Conservation (phyloP, 2,888 invertebrate genomes). For the Erynnis tages region DNA sequence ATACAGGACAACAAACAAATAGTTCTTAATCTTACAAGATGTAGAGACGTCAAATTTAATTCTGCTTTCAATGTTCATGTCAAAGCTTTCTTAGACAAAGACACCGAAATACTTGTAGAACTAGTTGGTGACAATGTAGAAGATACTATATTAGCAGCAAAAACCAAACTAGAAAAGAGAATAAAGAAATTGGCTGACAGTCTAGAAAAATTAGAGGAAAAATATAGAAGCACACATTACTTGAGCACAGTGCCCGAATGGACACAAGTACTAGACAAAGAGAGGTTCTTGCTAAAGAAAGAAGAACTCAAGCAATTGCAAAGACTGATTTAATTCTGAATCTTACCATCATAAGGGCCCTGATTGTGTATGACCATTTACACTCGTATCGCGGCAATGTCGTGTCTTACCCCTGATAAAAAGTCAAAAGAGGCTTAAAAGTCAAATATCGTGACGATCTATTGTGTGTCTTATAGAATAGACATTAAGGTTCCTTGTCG, state of each 20-base stretch:
- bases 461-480: too few species aligned
- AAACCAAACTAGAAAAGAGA: conserved; percentile 52
- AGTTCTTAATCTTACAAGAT: conserved; percentile 53
- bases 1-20: conserved; percentile 54
- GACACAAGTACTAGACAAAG: conserved; percentile 48
- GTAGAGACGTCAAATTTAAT: conserved; percentile 45
- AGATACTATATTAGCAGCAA: conserved; percentile 48
- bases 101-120: conserved; percentile 58
- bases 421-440: too few species aligned
- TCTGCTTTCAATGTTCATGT: conserved; percentile 43
- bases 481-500: too few species aligned
- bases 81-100: conserved; percentile 46
- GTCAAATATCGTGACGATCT: too few species aligned
- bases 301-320: conserved; percentile 57
- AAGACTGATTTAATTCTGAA: conserved; percentile 47
- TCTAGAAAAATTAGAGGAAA: conserved; percentile 54
- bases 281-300: conserved; percentile 50
- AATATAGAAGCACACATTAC: conserved; percentile 47
- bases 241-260: conserved; percentile 45
- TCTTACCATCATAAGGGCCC: too few species aligned
- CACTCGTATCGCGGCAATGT: too few species aligned
- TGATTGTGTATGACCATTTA: too few species aligned
- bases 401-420: too few species aligned
- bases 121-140: conserved; percentile 50
- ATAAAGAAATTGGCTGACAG: conserved; percentile 53